Conservation (phyloP, 1,140 invertebrate genomes). For the Manduca sexta region DNA sequence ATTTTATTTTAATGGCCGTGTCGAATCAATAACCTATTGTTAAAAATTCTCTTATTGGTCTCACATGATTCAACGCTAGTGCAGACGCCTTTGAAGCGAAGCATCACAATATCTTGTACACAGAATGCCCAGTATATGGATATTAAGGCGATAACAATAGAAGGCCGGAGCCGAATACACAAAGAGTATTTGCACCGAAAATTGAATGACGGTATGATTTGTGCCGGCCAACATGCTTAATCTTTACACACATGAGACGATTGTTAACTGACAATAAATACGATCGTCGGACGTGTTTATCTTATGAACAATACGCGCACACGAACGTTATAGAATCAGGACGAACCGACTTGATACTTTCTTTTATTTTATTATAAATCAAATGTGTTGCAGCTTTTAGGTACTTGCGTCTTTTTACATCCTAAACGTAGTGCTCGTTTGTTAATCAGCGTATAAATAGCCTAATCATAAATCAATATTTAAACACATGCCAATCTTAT, state of each 20-base stretch:
- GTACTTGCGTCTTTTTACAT: no score
- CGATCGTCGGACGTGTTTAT: conserved; percentile 45
- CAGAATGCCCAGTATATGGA: conserved; percentile 34
- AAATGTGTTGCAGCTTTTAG: no score
- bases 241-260: conserved; percentile 26
- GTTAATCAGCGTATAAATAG: no score
- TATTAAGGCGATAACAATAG: conserved; percentile 44
- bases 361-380: no score
- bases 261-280: conserved; percentile 40
- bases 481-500: no score
- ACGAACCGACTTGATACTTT: conserved; percentile 33
- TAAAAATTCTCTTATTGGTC: no score
- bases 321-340: conserved; percentile 13
- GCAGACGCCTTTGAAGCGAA: conserved; percentile 22
- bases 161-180: conserved; percentile 29
- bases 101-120: conserved; percentile 34
- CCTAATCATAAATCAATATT: no score
- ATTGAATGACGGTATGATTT: conserved; percentile 22
- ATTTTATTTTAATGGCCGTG: conserved; percentile 13
- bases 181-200: conserved; percentile 34
- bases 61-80: no score
- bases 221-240: conserved; percentile 13
- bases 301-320: conserved; percentile 42
- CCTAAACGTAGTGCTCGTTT: no score
- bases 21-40: conserved; percentile 2